Conservation (phyloP, 1,140 invertebrate species). For the Brachionus paranguensis region DNA sequence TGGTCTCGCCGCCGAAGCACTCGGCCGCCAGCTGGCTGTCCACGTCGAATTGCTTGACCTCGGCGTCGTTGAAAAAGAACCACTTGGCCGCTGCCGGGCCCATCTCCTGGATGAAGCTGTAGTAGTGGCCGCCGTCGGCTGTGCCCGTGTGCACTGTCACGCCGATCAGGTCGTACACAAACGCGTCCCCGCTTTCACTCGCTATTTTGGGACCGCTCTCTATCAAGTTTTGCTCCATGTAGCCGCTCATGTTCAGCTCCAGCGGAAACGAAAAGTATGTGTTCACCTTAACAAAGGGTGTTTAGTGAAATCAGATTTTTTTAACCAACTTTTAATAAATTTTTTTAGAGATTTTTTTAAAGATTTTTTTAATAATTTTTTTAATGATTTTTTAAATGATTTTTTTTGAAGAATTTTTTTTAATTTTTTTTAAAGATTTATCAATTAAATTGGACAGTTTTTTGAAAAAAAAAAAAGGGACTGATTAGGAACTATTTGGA, state of each 20-base stretch:
- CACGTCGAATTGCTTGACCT: conserved; percentile 89
- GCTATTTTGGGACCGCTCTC: conserved; percentile 44
- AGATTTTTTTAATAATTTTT: too few species aligned
- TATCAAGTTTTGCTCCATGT: conserved; percentile 80
- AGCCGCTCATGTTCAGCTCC: conserved; percentile 82
- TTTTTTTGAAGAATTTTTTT: too few species aligned
- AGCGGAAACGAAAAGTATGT: conserved; percentile 94
- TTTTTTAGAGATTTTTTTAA: too few species aligned
- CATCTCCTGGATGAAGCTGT: conserved; percentile 82
- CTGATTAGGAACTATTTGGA: too few species aligned
- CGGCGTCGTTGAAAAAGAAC: conserved; percentile 88
- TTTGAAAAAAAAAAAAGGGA: too few species aligned
- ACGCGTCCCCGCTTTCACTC: conserved; percentile 54
- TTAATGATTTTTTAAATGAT: too few species aligned
- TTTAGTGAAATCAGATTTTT: too few species aligned
- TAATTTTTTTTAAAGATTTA: too few species aligned
- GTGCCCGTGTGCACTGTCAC: conserved; percentile 93
- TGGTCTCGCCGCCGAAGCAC: conserved; percentile 94
- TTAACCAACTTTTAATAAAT: too few species aligned
- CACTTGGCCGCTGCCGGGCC: conserved; percentile 43
- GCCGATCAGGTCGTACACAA: conserved; percentile 83
- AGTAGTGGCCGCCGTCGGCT: conserved; percentile 91
- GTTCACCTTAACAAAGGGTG: conserved; percentile 62
- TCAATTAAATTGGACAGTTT: too few species aligned
- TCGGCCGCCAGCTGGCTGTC: conserved; percentile 80